Evolutionary conservation across 2,888 invertebrate genomes (phyloP).

Genomic region (Leptopterna dolabrata): DNA sequence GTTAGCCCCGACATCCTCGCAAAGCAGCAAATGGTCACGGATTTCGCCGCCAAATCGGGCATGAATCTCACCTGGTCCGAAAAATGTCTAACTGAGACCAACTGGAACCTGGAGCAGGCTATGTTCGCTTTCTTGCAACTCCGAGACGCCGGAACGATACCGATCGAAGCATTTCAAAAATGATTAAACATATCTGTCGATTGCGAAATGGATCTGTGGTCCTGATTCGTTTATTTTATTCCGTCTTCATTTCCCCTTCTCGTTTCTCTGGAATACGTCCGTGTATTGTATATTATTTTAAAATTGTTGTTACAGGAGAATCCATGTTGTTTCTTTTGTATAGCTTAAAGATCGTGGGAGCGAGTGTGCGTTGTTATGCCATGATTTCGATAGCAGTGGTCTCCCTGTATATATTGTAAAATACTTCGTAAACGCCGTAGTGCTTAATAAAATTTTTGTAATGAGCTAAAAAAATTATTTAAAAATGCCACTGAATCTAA

Average conservation of each 20-base stretch:
- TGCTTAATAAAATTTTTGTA: too few relatives aligned
- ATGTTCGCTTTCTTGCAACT: conserved; percentile 82
- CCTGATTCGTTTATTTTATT: not conserved
- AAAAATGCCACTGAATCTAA: too few relatives aligned
- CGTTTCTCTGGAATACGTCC: not conserved
- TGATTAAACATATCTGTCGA: conserved; percentile 66
- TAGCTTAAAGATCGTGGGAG: not conserved
- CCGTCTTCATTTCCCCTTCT: not conserved
- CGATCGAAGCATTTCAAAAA: conserved; percentile 84
- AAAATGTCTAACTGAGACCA: conserved; percentile 88
- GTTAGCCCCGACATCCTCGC: conserved; percentile 69
- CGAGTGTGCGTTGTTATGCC: too few relatives aligned
- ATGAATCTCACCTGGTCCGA: conserved; percentile 86
- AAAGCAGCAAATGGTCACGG: conserved; percentile 79
- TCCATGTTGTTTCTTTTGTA: not conserved
- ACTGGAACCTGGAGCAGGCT: conserved; percentile 87
- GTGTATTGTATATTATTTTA: not conserved
- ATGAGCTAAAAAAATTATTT: too few relatives aligned
- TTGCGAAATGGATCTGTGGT: not conserved
- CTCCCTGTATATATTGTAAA: not conserved
- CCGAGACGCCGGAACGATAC: conserved; percentile 82
- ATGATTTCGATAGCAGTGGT: not conserved
- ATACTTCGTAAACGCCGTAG: not conserved
- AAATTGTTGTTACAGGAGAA: not conserved
- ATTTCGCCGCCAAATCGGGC: conserved; percentile 80